Evolutionary conservation across 2,888 invertebrate genomes (phyloP).

Genomic region (Busseola fusca): DNA sequence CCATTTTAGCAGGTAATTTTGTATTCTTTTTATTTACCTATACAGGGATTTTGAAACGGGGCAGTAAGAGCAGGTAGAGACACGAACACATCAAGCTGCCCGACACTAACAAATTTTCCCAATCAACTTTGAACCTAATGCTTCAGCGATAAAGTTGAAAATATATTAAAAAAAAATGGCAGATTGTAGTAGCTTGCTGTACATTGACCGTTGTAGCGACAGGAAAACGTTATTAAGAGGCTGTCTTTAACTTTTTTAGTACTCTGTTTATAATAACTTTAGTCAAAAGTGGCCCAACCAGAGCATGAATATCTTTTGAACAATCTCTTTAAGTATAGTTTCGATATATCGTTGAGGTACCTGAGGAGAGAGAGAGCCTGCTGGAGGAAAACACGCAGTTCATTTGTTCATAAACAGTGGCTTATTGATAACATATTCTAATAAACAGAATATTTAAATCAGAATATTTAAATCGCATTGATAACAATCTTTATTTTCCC

Average conservation of each 20-base stretch:
- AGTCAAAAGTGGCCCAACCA: neutral
- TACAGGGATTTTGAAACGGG: neutral
- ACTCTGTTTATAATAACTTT: neutral
- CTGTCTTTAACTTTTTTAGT: neutral
- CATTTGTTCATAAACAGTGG: neutral
- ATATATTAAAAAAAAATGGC: too few relatives aligned
- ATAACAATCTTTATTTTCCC: slow-evolving; percentile 1
- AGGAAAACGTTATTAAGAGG: neutral
- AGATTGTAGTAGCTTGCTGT: too few relatives aligned
- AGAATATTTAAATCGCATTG: neutral
- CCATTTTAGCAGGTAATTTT: slow-evolving; percentile 95
- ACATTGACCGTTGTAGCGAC: neutral
- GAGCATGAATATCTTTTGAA: neutral
- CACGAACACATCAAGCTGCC: too few relatives aligned
- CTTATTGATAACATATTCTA: neutral
- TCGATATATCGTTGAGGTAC: neutral
- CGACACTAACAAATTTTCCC: too few relatives aligned
- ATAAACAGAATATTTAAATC: neutral
- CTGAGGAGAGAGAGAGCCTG: too few relatives aligned
- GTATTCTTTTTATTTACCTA: neutral
- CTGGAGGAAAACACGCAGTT: neutral
- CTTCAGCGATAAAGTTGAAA: too few relatives aligned
- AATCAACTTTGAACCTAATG: too few relatives aligned
- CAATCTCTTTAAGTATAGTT: neutral
- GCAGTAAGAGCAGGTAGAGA: neutral